Evolutionary conservation across 2,113 vertebrate species (phyloP), one percentile per base, ranked within the genome.

Genomic region (Phaethon lepturus): DNA sequence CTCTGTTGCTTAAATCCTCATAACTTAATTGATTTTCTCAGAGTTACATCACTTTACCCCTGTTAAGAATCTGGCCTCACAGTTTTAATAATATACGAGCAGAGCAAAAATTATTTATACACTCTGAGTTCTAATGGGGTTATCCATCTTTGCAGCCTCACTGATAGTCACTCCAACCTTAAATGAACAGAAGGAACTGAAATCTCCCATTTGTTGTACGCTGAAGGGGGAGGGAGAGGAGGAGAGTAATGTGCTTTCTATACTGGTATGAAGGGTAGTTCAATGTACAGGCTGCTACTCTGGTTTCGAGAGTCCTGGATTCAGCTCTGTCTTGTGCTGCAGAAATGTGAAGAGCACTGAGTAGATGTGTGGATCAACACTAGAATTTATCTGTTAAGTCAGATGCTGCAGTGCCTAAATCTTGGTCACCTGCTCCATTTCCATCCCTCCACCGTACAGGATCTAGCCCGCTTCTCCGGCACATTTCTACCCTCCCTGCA

Each of bases 1-100:
- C 25, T 69, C 45, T 58, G 17, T 33, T 68, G 8, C 69, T 86
- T 89, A 90, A 95, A 79, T 73, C 58, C 23, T 28, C 23, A n/a
- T 45, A 62, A 42, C 23, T 53, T 50, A 68, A 88, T 26, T 93
- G 38, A 71, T 93, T 93, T 95, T 31, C 50, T 78, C 17, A 75
- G 40, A 72, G 23, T 38, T 91, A 45, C n/a, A 18, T 68, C 50
- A n/a, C 17, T 79, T 85, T 76, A 3, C 1, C 3, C 2, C n/a
- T 68, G 13, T 15, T 55, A 33, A 90, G 88, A 87, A 79, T 79
- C n/a, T 79, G 45, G 8, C 28, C n/a, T 52, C 26, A n/a, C 6
- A 19, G 17, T 69, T 87, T 63, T 58, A 75, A 81, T 55, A 67
- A 80, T 45, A 13, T 31, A 75, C 4, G 25, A 62, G 9, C 6